A percentile compares a stretch with the other conserved stretches of the same genome.
Conservation (phyloP, 2,888 invertebrate species). For the Scaptomyza flava region DNA sequence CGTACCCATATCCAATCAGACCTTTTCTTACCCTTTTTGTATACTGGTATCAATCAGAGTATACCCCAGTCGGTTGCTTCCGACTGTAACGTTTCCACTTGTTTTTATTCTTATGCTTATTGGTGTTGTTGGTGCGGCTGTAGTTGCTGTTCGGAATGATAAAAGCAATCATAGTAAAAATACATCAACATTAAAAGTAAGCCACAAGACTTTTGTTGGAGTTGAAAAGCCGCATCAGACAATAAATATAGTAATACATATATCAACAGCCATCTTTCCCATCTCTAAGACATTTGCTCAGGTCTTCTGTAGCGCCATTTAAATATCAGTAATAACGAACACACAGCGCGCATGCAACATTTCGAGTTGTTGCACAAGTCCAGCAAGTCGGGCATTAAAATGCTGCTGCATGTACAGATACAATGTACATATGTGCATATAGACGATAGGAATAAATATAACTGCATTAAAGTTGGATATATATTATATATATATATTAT, state of each 20-base stretch:
- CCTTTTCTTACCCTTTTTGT: too few relatives aligned
- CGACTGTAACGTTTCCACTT: too few relatives aligned
- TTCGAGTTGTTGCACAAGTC: constrained; percentile 29
- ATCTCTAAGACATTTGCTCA: constrained; percentile 7
- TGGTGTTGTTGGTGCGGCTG: background rate
- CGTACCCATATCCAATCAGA: too few relatives aligned
- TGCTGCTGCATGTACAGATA: constrained; percentile 52
- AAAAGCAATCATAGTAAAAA: constrained; percentile 65
- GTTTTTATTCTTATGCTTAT: background rate
- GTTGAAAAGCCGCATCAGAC: background rate
- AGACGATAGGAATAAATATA: too few relatives aligned
- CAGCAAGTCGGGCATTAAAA: constrained; percentile 62
- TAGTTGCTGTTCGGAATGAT: constrained; percentile 18
- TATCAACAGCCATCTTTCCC: background rate
- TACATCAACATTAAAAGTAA: constrained; percentile 62
- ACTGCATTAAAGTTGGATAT: too few relatives aligned
- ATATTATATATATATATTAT: too few relatives aligned
- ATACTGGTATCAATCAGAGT: too few relatives aligned
- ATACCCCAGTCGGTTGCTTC: too few relatives aligned
- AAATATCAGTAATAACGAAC: constrained; percentile 66
- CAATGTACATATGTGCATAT: too few relatives aligned
- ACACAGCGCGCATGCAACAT: constrained; percentile 34
- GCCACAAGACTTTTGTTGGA: constrained; percentile 37
- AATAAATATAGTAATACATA: background rate
- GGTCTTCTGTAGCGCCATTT: constrained; percentile 33